Percentiles rank a stretch among this genome's conserved stretches.
Conservation (phyloP, 2,888 invertebrate genomes). For the Cabera pusaria region DNA sequence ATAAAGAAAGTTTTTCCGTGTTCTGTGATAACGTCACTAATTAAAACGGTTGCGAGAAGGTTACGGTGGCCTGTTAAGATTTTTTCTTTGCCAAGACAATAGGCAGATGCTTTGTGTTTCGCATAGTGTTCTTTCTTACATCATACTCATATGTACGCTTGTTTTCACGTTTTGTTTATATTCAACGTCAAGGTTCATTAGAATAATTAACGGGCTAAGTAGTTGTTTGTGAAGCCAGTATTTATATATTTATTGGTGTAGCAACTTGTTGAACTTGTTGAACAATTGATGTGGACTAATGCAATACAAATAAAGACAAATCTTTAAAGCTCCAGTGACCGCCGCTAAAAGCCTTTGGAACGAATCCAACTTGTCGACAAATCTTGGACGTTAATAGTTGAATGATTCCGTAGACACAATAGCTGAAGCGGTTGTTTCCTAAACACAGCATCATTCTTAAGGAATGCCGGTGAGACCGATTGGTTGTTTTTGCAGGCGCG, state of each 20-base stretch:
- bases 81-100: conserved; percentile 17
- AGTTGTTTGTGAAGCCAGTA: background rate
- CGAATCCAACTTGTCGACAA: conserved; percentile 31
- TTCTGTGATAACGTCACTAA: conserved; percentile 25
- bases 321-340: conserved; percentile 7
- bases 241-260: too few relatives aligned
- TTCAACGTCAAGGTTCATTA: conserved; percentile 14
- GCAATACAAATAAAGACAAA: conserved; percentile 4
- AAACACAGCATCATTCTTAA: conserved; percentile 53
- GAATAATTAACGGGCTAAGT: background rate
- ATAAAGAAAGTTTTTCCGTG: conserved; percentile 38
- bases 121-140: conserved; percentile 16
- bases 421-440: conserved; percentile 35
- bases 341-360: conserved; percentile 31
- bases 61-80: conserved; percentile 15
- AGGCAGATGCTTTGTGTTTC: conserved; percentile 12
- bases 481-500: conserved; percentile 67
- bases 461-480: conserved; percentile 56
- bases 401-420: conserved; percentile 15
- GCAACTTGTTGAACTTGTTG: too few relatives aligned
- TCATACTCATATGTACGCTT: conserved; percentile 1
- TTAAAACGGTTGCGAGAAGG: conserved; percentile 13
- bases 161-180: conserved; percentile 15
- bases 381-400: conserved; percentile 12
- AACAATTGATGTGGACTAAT: too few relatives aligned